Percentiles rank a stretch among this genome's conserved stretches.
These are phyloP conservation scores for Pseudomugil tenellus DNA, from an alignment of 2,797 vertebrate species.

Conservation along the genomic window DNA sequence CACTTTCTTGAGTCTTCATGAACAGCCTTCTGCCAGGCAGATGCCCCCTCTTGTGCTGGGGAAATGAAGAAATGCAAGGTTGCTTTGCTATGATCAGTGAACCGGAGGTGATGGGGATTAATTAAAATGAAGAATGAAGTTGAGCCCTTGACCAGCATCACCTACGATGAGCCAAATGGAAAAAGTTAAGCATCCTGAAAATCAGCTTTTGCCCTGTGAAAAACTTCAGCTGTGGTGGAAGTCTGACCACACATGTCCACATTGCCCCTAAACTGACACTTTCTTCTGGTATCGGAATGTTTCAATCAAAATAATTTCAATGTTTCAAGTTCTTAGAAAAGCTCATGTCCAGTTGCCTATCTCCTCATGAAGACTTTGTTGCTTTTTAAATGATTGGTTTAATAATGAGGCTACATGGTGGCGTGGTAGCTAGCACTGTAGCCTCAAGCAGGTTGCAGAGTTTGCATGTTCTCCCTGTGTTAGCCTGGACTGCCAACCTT, in stretches of 20 bases:
- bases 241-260: slow-evolving; percentile 12
- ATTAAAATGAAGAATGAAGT: slow-evolving; percentile 68
- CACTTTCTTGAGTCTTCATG: slow-evolving; percentile 23
- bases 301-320: background rate
- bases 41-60: slow-evolving; percentile 44
- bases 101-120: slow-evolving; percentile 59
- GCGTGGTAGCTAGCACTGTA: too few species aligned
- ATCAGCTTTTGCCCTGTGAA: slow-evolving; percentile 48
- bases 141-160: slow-evolving; percentile 44
- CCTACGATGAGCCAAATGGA: slow-evolving; percentile 47
- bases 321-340: background rate
- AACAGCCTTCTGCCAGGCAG: slow-evolving; percentile 36
- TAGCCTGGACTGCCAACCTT: too few species aligned
- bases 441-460: too few species aligned
- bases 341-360: background rate
- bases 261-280: background rate
- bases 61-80: slow-evolving; percentile 42
- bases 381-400: too few species aligned
- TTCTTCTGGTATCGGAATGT: background rate
- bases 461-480: too few species aligned
- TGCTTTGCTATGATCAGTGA: slow-evolving; percentile 49
- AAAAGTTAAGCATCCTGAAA: slow-evolving; percentile 57
- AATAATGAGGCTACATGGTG: too few species aligned
- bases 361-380: background rate
- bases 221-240: slow-evolving; percentile 18